Conservation (phyloP, 1,140 invertebrate species). For the Globodera ellingtonae region DNA sequence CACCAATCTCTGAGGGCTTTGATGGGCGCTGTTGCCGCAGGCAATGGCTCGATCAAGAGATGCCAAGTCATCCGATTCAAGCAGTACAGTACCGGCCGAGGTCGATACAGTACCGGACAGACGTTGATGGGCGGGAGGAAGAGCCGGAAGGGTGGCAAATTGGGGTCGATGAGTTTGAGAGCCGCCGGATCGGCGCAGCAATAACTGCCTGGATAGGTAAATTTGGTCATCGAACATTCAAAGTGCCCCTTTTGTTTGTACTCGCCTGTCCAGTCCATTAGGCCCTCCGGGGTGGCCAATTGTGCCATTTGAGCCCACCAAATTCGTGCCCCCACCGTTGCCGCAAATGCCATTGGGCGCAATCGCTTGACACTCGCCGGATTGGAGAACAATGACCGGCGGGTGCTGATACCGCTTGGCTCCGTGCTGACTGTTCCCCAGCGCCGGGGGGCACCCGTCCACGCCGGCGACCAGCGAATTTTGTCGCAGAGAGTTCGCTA, state of each 20-base stretch:
- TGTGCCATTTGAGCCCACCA: background rate
- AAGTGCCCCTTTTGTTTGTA: background rate
- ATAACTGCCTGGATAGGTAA: background rate
- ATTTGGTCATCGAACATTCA: background rate
- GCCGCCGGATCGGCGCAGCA: background rate
- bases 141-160: background rate
- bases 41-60: conserved; percentile 14
- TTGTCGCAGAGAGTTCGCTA: background rate
- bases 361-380: conserved; percentile 8
- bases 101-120: conserved; percentile 25
- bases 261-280: conserved; percentile 2
- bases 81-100: conserved; percentile 27
- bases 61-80: conserved; percentile 16
- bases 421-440: background rate
- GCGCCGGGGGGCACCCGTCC: background rate
- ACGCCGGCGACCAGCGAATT: background rate
- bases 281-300: background rate
- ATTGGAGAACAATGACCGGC: conserved; percentile 8
- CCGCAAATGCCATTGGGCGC: background rate
- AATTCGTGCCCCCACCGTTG: background rate
- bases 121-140: conserved; percentile 9
- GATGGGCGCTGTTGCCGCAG: background rate
- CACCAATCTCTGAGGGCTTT: background rate
- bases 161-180: background rate
- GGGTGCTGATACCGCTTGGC: background rate